A percentile compares a stretch with the other conserved stretches of the same genome.
phyloP scores from a whole-genome alignment of 2,888 invertebrate species.

The Archips xylosteana region DNA sequence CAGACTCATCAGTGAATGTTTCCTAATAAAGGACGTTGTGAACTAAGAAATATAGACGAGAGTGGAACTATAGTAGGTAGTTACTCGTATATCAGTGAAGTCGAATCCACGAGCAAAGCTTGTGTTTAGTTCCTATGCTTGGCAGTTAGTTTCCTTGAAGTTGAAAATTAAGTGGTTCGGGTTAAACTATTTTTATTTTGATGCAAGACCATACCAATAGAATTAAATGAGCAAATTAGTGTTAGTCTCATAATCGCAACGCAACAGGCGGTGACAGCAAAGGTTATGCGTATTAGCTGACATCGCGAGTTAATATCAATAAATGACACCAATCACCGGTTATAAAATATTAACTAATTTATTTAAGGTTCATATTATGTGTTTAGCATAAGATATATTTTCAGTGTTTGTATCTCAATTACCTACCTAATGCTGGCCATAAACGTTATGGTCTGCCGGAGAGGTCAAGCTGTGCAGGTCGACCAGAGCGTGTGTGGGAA shows the following conservation, averaged over 20 bases:
- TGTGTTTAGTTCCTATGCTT: conserved; percentile 83
- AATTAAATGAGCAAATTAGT: neutral
- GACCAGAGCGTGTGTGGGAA: too few relatives aligned
- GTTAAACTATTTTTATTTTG: neutral
- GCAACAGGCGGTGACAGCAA: neutral
- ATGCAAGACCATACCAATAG: neutral
- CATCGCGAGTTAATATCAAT: conserved; percentile 4
- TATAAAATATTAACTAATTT: conserved; percentile 13
- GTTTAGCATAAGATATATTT: conserved; percentile 34
- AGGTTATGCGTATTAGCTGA: conserved; percentile 3
- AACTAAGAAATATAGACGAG: conserved; percentile 55
- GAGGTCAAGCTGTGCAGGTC: too few relatives aligned
- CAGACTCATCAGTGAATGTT: conserved; percentile 60
- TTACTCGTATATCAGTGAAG: conserved; percentile 52
- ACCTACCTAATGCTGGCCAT: neutral
- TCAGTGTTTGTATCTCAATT: conserved; percentile 29
- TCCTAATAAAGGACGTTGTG: conserved; percentile 53
- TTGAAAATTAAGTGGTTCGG: conserved; percentile 39
- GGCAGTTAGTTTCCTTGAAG: conserved; percentile 61
- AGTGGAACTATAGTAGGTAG: conserved; percentile 59
- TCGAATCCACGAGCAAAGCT: conserved; percentile 77
- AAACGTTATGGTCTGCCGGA: too few relatives aligned
- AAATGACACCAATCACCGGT: conserved; percentile 7
- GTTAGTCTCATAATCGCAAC: neutral
- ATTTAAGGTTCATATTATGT: conserved; percentile 27